phyloP scores from a whole-genome alignment of 2,888 invertebrate genomes.

The Athrips mouffetella region DNA sequence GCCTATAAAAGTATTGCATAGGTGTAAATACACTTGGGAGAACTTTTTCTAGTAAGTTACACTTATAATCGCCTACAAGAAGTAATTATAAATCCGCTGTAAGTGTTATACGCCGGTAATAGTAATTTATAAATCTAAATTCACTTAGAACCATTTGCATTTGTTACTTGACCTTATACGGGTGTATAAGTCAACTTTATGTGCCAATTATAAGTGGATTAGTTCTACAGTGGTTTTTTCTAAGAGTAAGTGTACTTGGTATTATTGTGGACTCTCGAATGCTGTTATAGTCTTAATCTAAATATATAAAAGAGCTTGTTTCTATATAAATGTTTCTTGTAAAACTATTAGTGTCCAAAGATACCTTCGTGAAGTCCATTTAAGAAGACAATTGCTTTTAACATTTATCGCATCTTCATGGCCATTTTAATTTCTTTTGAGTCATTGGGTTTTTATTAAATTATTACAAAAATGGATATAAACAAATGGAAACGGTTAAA shows the following conservation, averaged over 20 bases:
- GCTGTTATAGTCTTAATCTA: constrained; percentile 16
- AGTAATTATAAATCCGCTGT: not conserved
- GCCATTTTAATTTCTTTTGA: constrained; percentile 13
- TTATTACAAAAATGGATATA: constrained; percentile 11
- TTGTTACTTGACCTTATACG: constrained; percentile 4
- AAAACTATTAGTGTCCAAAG: constrained; percentile 17
- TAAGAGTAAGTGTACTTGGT: constrained; percentile 3
- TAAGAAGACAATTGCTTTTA: constrained; percentile 11
- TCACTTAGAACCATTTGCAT: constrained; percentile 9
- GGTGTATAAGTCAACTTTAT: constrained; percentile 13
- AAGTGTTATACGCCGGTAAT: not conserved
- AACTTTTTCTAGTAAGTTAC: not conserved
- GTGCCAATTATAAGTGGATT: constrained; percentile 14
- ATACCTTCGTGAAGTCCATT: too few species aligned
- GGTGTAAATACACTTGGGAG: not conserved
- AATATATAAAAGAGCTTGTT: too few species aligned
- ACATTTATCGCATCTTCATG: constrained; percentile 7
- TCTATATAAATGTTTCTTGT: constrained; percentile 17
- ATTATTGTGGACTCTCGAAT: constrained; percentile 10
- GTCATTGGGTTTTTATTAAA: constrained; percentile 12
- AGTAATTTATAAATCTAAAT: constrained; percentile 10
- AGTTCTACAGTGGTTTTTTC: constrained; percentile 13
- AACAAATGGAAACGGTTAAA: constrained; percentile 13
- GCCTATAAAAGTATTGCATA: not conserved
- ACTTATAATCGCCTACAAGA: not conserved